Conservation (phyloP, 2,113 vertebrate species). For the Papio anubis region DNA sequence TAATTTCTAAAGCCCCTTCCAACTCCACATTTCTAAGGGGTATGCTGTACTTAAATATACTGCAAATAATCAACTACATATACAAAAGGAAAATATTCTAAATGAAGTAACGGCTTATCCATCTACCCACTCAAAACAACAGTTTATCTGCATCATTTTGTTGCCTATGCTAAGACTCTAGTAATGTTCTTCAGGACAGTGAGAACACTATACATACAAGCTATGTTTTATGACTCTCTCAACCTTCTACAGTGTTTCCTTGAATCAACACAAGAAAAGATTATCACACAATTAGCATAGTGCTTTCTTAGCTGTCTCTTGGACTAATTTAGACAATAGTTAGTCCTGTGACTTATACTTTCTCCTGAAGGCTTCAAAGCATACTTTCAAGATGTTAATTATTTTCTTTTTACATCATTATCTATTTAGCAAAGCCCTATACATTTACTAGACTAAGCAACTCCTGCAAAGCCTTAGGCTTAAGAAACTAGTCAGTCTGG, state of each 20-base stretch:
- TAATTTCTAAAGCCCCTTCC: not conserved
- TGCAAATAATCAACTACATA: not conserved
- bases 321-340: not conserved
- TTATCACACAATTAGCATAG: not conserved
- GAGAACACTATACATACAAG: not conserved
- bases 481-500: conserved; percentile 21
- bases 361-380: not conserved
- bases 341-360: not conserved
- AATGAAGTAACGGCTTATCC: not conserved
- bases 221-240: not conserved
- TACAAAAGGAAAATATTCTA: conserved; percentile 18
- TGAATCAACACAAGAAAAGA: not conserved
- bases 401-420: conserved; percentile 10
- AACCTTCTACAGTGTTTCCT: conserved; percentile 12
- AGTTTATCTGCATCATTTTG: conserved; percentile 1
- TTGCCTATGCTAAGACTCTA: not conserved
- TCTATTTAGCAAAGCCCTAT: not conserved
- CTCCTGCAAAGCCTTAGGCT: not conserved
- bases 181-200: not conserved
- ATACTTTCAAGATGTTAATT: not conserved
- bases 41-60: not conserved
- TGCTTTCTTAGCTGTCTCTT: not conserved
- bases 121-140: not conserved
- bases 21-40: not conserved
- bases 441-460: not conserved